Evolutionary conservation across 2,113 vertebrate species (phyloP).

Genomic region (Rhinolophus ferrumequinum): DNA sequence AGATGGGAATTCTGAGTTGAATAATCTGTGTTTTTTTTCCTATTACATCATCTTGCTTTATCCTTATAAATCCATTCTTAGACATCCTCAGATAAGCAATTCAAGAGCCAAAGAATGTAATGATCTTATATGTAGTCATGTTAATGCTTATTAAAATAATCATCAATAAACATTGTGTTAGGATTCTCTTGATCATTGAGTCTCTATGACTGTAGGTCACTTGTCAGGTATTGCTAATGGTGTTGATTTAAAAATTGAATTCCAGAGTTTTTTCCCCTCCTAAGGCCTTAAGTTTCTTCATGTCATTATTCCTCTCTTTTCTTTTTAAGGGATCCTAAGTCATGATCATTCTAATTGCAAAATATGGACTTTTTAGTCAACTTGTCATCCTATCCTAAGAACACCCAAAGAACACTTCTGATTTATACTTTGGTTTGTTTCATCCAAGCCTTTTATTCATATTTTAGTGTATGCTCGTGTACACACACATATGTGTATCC

Average conservation of each 20-base stretch:
- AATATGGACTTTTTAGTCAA: not conserved
- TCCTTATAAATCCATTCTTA: not conserved
- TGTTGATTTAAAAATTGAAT: not conserved
- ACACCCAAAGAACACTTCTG: not conserved
- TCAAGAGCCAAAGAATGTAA: not conserved
- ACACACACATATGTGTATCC: not conserved
- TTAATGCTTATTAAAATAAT: not conserved
- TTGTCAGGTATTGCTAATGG: not conserved
- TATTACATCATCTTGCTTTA: not conserved
- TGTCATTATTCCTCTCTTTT: not conserved
- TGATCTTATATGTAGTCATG: not conserved
- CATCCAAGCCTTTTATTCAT: not conserved
- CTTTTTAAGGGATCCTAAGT: not conserved
- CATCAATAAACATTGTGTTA: not conserved
- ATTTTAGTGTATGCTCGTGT: not conserved
- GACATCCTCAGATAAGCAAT: not conserved
- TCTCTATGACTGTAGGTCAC: not conserved
- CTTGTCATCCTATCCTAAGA: not conserved
- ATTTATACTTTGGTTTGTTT: not conserved
- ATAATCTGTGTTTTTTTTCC: not conserved
- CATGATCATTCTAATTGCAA: not conserved
- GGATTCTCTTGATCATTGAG: not conserved
- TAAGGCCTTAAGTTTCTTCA: not conserved
- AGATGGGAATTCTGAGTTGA: not conserved
- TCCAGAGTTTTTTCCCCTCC: not conserved